Conservation (phyloP, 2,113 vertebrate species). For the Australoheros scitulus region DNA sequence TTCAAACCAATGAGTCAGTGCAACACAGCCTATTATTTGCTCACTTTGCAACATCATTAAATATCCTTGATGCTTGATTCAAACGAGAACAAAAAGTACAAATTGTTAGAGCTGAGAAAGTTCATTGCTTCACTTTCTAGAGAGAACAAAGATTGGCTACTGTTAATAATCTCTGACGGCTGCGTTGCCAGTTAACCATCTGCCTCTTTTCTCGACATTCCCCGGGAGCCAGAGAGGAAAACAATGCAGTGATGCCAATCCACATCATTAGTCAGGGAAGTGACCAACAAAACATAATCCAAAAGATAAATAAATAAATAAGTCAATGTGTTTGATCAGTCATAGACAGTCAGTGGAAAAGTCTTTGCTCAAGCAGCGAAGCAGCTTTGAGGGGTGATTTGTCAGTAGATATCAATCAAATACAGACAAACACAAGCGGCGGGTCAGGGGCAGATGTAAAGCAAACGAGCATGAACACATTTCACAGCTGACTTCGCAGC, state of each 20-base stretch:
- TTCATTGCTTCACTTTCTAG: slow-evolving; percentile 38
- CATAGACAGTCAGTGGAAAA: slow-evolving; percentile 4
- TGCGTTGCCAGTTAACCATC: slow-evolving; percentile 51
- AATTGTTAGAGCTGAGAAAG: slow-evolving; percentile 3
- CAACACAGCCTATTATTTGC: background rate
- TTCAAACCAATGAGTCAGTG: background rate
- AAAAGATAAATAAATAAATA: slow-evolving; percentile 45
- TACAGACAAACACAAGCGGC: slow-evolving; percentile 43
- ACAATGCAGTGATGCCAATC: slow-evolving; percentile 56
- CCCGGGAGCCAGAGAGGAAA: slow-evolving; percentile 45
- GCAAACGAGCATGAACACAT: slow-evolving; percentile 56
- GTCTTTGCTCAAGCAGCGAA: slow-evolving; percentile 16
- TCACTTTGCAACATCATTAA: slow-evolving; percentile 18
- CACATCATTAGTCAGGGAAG: slow-evolving; percentile 61
- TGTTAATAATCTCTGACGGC: slow-evolving; percentile 46
- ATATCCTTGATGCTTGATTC: slow-evolving; percentile 14
- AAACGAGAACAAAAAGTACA: slow-evolving; percentile 42
- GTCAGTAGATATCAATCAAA: slow-evolving; percentile 68
- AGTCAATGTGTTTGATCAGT: slow-evolving; percentile 19
- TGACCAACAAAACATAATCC: slow-evolving; percentile 67
- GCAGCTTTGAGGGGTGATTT: slow-evolving; percentile 27
- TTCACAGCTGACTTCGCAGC: slow-evolving; percentile 67
- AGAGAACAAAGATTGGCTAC: slow-evolving; percentile 26
- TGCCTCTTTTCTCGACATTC: slow-evolving; percentile 43
- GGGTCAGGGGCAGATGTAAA: slow-evolving; percentile 40